Conservation (phyloP, 2,888 invertebrate species). For the Toxonevra muliebris region DNA sequence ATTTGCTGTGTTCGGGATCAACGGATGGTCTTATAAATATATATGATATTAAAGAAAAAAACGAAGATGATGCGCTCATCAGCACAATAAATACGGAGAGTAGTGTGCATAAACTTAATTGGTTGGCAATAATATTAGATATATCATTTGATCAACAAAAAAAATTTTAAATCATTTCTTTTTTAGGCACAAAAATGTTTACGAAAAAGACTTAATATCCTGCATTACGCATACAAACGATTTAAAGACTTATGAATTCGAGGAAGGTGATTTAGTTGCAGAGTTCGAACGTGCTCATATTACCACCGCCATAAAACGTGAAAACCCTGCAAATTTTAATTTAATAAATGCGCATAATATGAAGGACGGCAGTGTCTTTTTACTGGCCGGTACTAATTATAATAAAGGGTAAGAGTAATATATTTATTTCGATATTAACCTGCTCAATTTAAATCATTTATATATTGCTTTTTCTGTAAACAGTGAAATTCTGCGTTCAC, state of each 20-base stretch:
- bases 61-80: conserved; percentile 82
- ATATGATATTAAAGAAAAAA: conserved; percentile 77
- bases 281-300: conserved; percentile 70
- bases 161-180: conserved; percentile 8
- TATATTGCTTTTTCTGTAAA: background rate
- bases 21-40: conserved; percentile 87
- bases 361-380: conserved; percentile 65
- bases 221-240: conserved; percentile 79
- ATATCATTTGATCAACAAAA: background rate
- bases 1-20: conserved; percentile 78
- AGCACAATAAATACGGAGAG: conserved; percentile 82
- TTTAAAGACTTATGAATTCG: conserved; percentile 74
- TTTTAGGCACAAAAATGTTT: conserved; percentile 56
- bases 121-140: no score
- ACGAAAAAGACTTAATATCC: conserved; percentile 68
- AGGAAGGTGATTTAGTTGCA: conserved; percentile 70
- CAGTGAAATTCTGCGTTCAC: conserved; percentile 66
- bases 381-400: conserved; percentile 74
- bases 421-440: background rate
- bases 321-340: conserved; percentile 71
- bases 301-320: conserved; percentile 70
- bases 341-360: conserved; percentile 70
- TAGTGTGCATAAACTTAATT: conserved; percentile 74
- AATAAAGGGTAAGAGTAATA: conserved; percentile 68
- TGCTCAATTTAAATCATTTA: background rate